Evolutionary conservation across 2,888 invertebrate species (phyloP).

Genomic region (Hoplodrina ambigua): DNA sequence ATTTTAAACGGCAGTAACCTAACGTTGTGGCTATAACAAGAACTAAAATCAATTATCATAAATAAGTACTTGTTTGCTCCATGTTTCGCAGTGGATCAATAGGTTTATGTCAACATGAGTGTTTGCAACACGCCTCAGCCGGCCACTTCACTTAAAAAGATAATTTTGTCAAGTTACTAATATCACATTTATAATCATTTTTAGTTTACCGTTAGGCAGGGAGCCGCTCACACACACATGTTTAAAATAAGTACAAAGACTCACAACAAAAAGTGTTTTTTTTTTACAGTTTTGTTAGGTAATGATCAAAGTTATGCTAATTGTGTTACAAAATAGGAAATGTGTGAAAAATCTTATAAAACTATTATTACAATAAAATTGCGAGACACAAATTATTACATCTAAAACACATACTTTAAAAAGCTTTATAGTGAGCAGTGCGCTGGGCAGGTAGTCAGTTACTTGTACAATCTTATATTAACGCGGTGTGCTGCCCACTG

Average conservation of each 20-base stretch:
- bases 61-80: constrained; percentile 56
- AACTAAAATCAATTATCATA: constrained; percentile 56
- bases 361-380: constrained; percentile 28
- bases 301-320: constrained; percentile 21
- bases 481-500: background rate
- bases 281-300: constrained; percentile 15
- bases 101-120: background rate
- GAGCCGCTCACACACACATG: constrained; percentile 26
- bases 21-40: constrained; percentile 49
- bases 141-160: constrained; percentile 39
- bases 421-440: constrained; percentile 15
- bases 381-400: constrained; percentile 41
- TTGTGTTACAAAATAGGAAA: constrained; percentile 29
- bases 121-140: constrained; percentile 2
- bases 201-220: constrained; percentile 22
- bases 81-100: constrained; percentile 13
- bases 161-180: constrained; percentile 57
- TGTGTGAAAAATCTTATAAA: constrained; percentile 39
- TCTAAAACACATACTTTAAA: constrained; percentile 10
- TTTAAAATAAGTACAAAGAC: constrained; percentile 52
- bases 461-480: background rate
- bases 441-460: background rate
- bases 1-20: constrained; percentile 53
- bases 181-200: constrained; percentile 60
- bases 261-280: constrained; percentile 14